Evolutionary conservation across 2,888 invertebrate genomes (phyloP), one percentile per base, ranked within the genome.

Genomic region (Patella ulyssiponensis): DNA sequence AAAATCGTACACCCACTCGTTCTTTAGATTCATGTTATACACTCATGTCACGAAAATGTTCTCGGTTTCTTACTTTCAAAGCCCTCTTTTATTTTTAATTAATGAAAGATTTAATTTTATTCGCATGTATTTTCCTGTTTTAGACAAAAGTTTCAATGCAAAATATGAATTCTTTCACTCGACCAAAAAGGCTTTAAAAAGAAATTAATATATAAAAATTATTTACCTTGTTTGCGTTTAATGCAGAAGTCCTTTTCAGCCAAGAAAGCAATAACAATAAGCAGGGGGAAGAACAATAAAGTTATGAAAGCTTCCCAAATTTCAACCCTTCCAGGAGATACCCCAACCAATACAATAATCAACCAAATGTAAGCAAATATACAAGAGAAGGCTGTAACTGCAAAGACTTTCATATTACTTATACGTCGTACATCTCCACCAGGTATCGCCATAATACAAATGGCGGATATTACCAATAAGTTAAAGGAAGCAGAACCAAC

Each of bases 341-440:
- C 88, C 20, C 81, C 90, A 71, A 92, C 87, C 71, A 94, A 88
- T 71, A 94, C 92, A 52, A 94, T 86, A 52, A 93, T 90, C 76
- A 94, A 90, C 94, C 94, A 94, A 71, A 94, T 87, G 88, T 94
- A 94, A n/a, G 94, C 94, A 83, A 94, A 93, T 53, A 94, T 85
- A 73, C 91, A 91, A 81, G 91, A 91, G 81, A 90, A 88, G 15
- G 91, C 88, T 1, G 92, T 92, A 20, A 91, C 88, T 23, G 81
- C 81, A 82, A 92, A 92, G 73, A 93, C 93, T 85, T 92, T 93
- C 79, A 93, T 90, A 73, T 90, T 88, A 54, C 89, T 88, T 74
- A 93, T 92, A 15, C 90, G 86, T 14, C 93, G 82, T 0, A 87
- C 86, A 82, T 93, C 93, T 4, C 91, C 92, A 12, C 88, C 87